Evolutionary conservation across 2,797 vertebrate genomes (phyloP), one percentile per base, ranked within the genome.

Genomic region (Staurois parvus): DNA sequence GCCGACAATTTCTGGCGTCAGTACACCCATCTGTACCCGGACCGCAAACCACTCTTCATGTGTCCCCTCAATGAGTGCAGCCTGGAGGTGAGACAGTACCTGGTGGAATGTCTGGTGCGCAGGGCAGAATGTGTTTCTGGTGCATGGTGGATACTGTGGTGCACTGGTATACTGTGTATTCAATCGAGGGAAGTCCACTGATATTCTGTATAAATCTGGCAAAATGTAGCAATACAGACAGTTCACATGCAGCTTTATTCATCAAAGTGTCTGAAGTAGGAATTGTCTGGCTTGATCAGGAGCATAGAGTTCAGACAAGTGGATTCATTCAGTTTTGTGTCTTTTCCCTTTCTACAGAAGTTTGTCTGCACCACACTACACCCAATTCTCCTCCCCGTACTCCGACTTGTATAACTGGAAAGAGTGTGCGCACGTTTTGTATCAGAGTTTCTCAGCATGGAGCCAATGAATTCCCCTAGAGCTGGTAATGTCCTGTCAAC

Each of bases 341-440:
- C 10, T 24, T n/a, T n/a, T 13, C 6, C 2, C 56, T n/a, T 13
- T 72, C 32, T 87, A 9, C 91, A 99, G 98, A 99, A 99, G 88
- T 99, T 98, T 88, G 96, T 98, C 86, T 97, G 96, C 75, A 97
- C 95, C 0, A 96, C 95, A 0, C 37, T 99, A 81, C 93, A 94
- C 62, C 95, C 94, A 45, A 95, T 96, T 0, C 79, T 95, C 24
- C 88, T 96, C 29, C 29, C 87, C 90, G 0, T 92, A 94, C 81
- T 83, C 91, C 0, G 95, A 97, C 12, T 89, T 98, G 21, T 95
- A 95, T 75, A 83, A 88, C 90, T 99, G 97, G 97, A 91, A 95
- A 48, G 93, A 91, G 86, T 96, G 96, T 10, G 94, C 97, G 72
- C 92, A 89, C 37, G 37, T 62, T 98, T 98, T 0, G 92, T 98